These are phyloP conservation scores for Ceuthmochares aereus DNA, from an alignment of 2,113 vertebrate genomes.

Conservation along the genomic window DNA sequence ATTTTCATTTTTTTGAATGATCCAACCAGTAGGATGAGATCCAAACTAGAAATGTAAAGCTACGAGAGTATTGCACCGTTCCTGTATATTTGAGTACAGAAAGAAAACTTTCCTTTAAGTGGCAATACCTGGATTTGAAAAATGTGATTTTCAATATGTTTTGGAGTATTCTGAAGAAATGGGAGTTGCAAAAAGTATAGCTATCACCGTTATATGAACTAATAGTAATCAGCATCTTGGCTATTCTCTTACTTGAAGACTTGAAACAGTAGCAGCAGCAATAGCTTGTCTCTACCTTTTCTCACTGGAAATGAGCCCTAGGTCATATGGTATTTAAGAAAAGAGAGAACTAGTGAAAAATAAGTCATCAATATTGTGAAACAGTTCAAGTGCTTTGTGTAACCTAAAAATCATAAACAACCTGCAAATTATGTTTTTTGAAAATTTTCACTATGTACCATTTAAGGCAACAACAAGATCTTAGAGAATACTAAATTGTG, in stretches of 20 bases:
- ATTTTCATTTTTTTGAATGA: no score
- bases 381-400: background rate
- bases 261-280: background rate
- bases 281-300: background rate
- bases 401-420: background rate
- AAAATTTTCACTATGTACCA: background rate
- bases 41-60: background rate
- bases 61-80: background rate
- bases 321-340: background rate
- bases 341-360: background rate
- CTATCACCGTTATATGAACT: background rate
- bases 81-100: background rate
- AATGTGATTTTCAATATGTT: background rate
- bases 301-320: background rate
- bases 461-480: background rate
- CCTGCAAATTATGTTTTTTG: background rate
- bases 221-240: background rate
- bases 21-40: background rate
- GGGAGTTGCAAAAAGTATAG: background rate
- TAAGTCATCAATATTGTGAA: background rate
- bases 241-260: background rate
- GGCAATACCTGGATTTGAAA: background rate
- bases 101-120: background rate
- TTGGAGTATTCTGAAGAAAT: background rate
- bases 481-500: background rate